Evolutionary conservation across 92 coral and sea anemone genomes (phyloP), one percentile per base, ranked within the genome.

Genomic region (Zoanthus sansibaricus): DNA sequence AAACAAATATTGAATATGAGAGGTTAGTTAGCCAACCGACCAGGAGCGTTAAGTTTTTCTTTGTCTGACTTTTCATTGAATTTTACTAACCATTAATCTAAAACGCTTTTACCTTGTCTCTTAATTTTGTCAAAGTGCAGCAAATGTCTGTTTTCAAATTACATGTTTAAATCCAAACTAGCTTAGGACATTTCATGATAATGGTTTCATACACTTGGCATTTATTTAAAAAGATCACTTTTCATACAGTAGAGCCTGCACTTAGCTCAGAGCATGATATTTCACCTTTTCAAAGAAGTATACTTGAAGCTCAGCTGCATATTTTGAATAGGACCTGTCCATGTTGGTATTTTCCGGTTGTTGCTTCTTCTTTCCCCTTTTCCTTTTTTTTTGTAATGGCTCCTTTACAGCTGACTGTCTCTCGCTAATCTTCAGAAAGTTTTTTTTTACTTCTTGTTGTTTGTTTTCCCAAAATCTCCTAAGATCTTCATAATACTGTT

Each of bases 271-370:
- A 72, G 13, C 7, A 10, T 72, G 49, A 37, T 37, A 3, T 44
- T 68, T 68, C 31, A 72, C 77, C 77, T 72, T 72, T 15, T 32
- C 13, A 37, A 72, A 37, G 51, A 37, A 72, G 25, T 72, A 0
- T 9, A 72, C 52, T 72, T 72, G 76, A 72, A 72, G 76, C 21
- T 72, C 76, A 25, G 49, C 76, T 72, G 76, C 76, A 72, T 72
- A 33, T 37, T 56, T 20, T 48, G 87, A 82, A 69, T 56, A 15
- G 87, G 77, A 64, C 70, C 77, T 82, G 72, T 15, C 37, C n/a
- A 30, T 12, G 45, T 37, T 72, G 18, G 13, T 20, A 72, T 33
- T 18, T 72, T 71, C 32, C 15, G 1, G 68, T 21, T 10, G 12
- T 25, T 68, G 42, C 32, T 15, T 45, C 71, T 47, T 33, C 21